Percentiles rank a stretch among this genome's conserved stretches.
Conservation (phyloP, 2,888 invertebrate genomes). For the Schrankia costaestrigalis region DNA sequence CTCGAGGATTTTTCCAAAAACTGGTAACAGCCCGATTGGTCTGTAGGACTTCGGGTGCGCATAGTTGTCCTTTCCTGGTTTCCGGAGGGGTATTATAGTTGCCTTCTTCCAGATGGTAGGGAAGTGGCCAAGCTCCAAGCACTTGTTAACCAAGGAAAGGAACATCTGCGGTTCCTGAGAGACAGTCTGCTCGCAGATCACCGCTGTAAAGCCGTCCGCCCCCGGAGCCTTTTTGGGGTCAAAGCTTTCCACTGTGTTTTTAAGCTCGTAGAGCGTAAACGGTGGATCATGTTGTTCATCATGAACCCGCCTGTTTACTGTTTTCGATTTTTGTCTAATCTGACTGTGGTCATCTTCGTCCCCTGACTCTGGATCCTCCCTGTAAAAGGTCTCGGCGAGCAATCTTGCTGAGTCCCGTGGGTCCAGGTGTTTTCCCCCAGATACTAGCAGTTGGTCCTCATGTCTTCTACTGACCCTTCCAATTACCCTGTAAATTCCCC, state of each 20-base stretch:
- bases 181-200: neutral
- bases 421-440: neutral
- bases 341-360: neutral
- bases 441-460: neutral
- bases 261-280: neutral
- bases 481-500: neutral
- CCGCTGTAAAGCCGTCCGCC: neutral
- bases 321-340: neutral
- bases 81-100: no score
- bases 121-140: no score
- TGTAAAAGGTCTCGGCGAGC: neutral
- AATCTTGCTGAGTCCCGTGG: neutral
- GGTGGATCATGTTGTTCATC: neutral
- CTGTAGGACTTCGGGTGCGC: neutral
- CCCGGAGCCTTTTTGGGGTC: constrained; percentile 1
- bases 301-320: neutral
- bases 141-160: no score
- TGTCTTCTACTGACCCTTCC: neutral
- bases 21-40: neutral
- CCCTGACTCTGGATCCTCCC: neutral
- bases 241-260: neutral
- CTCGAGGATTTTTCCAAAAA: neutral
- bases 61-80: neutral
- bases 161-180: no score
- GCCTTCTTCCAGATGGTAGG: no score